Evolutionary conservation across 2,888 invertebrate species (phyloP).

Genomic region (Schizotus pectinicornis): DNA sequence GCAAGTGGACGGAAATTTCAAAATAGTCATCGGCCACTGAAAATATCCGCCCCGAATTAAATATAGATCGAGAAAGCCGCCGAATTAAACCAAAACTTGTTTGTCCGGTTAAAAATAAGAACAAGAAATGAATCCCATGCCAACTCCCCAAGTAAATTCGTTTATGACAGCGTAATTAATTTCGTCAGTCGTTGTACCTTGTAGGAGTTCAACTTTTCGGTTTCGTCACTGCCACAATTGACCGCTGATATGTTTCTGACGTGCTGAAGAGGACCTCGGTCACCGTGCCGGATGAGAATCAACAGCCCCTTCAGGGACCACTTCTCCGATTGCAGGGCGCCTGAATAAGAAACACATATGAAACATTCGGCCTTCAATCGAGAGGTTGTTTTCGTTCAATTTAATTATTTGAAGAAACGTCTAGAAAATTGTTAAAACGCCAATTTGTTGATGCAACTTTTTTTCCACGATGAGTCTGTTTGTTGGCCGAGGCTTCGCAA

Average conservation of each 20-base stretch:
- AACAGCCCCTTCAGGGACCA: slow-evolving; percentile 75
- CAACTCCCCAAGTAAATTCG: too few relatives aligned
- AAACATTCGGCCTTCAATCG: too few relatives aligned
- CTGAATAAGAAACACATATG: slow-evolving; percentile 39
- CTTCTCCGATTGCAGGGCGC: slow-evolving; percentile 59
- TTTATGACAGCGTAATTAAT: too few relatives aligned
- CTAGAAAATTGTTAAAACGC: neutral
- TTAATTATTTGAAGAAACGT: too few relatives aligned
- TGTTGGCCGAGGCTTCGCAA: too few relatives aligned
- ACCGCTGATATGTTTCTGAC: slow-evolving; percentile 78
- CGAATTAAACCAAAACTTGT: slow-evolving; percentile 19
- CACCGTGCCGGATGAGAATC: slow-evolving; percentile 85
- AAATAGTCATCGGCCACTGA: slow-evolving; percentile 3
- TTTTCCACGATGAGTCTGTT: too few relatives aligned
- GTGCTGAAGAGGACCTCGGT: slow-evolving; percentile 85
- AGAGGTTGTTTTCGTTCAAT: too few relatives aligned
- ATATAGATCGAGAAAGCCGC: slow-evolving; percentile 8
- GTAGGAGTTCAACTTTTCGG: slow-evolving; percentile 51
- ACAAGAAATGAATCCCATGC: too few relatives aligned
- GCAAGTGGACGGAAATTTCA: neutral
- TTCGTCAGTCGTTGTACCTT: slow-evolving; percentile 44
- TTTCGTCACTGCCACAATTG: slow-evolving; percentile 69
- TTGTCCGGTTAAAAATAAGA: slow-evolving; percentile 9
- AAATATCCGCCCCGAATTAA: slow-evolving; percentile 8
- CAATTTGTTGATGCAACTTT: slow-evolving; percentile 5